Evolutionary conservation across 2,797 vertebrate genomes (phyloP), one percentile per base, ranked within the genome.

Genomic region (Lacerta viridis): DNA sequence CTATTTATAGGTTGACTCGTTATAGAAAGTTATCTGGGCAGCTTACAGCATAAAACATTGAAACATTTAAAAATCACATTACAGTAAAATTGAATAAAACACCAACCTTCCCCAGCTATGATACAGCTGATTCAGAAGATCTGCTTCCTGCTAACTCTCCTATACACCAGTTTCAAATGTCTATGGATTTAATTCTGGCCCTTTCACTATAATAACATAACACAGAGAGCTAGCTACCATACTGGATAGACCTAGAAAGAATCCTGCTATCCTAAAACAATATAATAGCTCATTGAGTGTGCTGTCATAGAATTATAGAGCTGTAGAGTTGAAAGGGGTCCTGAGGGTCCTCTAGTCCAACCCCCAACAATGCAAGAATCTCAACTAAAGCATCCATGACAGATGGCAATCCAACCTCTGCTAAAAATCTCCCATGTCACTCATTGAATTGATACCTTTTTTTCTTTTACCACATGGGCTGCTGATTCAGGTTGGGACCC

Each of bases 71-170:
- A 81, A 82, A 68, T 43, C 61, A 61, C 61, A 27, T 66, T 66
- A 41, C 61, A 82, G 55, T 41, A 66, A 82, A 82, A 82, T 29
- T 41, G 36, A 81, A 81, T 82, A 41, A 75, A 75, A 75, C 20
- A 41, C 27, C 41, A 68, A 25, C 68, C 69, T 83, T 46, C 29
- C 66, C 41, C 39, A 83, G 66, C 18, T 68, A 43, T 36, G 61
- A 83, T n/a, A 68, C 20, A n/a, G 81, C 17, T 68, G 39, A 83
- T 41, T 69, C 64, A 69, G 66, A 83, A 83, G n/a, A 83, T 83
- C 25, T 83, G 66, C 66, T 83, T 27, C 29, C 39, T 74, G 33
- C 7, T 39, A 20, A 23, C 33, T 7, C 11, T 13, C n/a, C 39
- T 20, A 9, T 83, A 83, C 69, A 69, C n/a, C 66, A 69, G 39